Conservation (phyloP, 2,888 invertebrate genomes). For the Morpho helenor region DNA sequence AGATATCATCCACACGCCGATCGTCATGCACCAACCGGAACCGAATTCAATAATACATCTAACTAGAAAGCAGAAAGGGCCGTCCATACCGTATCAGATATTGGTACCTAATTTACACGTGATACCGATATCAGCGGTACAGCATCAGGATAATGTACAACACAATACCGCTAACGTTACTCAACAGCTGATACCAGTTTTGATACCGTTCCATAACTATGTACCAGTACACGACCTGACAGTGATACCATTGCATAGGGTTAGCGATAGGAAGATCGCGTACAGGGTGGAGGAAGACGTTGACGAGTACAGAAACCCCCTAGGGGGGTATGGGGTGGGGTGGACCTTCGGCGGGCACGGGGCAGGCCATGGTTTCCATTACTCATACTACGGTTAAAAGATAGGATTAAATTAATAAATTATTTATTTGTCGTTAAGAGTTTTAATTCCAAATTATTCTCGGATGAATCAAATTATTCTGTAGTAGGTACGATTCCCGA, state of each 20-base stretch:
- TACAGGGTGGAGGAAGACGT: conserved; percentile 40
- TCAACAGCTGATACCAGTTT: conserved; percentile 48
- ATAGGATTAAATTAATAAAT: conserved; percentile 12
- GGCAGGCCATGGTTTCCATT: conserved; percentile 62
- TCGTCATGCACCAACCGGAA: conserved; percentile 26
- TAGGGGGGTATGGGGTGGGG: conserved; percentile 63
- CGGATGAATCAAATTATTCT: too few relatives aligned
- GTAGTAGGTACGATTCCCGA: too few relatives aligned
- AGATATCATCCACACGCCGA: conserved; percentile 19
- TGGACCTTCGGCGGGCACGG: conserved; percentile 64
- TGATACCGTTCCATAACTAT: conserved; percentile 39
- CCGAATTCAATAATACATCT: conserved; percentile 21
- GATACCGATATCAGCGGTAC: conserved; percentile 49
- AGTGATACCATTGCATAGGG: conserved; percentile 58
- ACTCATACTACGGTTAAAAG: conserved; percentile 47
- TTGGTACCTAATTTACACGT: conserved; percentile 51
- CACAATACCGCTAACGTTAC: conserved; percentile 23
- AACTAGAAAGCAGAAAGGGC: conserved; percentile 40
- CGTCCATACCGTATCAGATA: conserved; percentile 42
- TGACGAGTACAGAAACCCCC: conserved; percentile 50
- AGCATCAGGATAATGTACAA: conserved; percentile 29
- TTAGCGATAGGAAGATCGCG: conserved; percentile 21
- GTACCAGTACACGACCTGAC: conserved; percentile 58
- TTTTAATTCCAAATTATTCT: too few relatives aligned
- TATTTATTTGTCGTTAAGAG: conserved; percentile 10